Evolutionary conservation across 2,888 invertebrate species (phyloP), one percentile per base, ranked within the genome.

Genomic region (Watsonalla cultraria): DNA sequence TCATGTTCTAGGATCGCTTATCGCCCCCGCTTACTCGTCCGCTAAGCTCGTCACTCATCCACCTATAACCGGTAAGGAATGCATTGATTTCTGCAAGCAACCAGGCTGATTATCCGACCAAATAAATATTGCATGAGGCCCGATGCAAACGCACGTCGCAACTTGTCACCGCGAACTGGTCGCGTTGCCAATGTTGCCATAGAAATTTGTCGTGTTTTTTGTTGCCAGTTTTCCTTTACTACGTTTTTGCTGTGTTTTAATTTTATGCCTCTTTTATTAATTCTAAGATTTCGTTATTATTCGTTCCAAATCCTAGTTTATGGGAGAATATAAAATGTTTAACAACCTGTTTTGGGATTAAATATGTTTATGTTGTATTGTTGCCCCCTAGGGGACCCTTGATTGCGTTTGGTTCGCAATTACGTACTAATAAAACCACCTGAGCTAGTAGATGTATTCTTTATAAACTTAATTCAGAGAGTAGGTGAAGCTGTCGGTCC

Each of bases 91-190:
- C 68, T 60, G 67, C 57, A 63, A 42, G 42, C 65, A 61, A 66
- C 58, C 58, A 54, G 54, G 56, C 65, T 62, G 74, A 73, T 75
- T 70, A 75, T 76, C 70, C 62, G 57, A 54, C 50, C 54, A 64
- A 72, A 82, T 80, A 80, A 78, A 83, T 83, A 80, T 79, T 75
- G 56, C 77, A 83, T 82, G 76, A 77, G 74, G 54, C 49, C 55
- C 55, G 51, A 51, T 51, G 58, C 47, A 51, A 52, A 47, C 33
- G 51, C 56, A 57, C 51, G 53, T 51, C 51, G 54, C 62, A 61
- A 52, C 49, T 49, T 56, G 49, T 51, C 46, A 47, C 52, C 54
- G 57, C 53, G 56, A 60, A 52, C 55, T 47, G 51, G 52, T 46
- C 48, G 15, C 48, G 45, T 46, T 58, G 34, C 48, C 53, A 11